phyloP scores from a whole-genome alignment of 2,888 invertebrate species.

The Leptopilina myrica region DNA sequence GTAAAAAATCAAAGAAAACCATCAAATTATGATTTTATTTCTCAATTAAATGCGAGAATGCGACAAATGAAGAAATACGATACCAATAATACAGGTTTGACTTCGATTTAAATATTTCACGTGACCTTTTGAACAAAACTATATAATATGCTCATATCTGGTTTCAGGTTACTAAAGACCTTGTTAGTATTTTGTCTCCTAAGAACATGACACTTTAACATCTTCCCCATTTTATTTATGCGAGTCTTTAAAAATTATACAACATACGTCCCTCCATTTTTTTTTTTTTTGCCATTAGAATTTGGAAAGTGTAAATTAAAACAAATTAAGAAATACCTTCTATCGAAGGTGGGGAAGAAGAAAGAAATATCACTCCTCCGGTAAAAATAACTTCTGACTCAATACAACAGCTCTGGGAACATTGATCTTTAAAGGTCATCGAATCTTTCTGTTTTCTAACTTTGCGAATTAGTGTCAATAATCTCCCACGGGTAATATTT shows the following conservation, averaged over 20 bases:
- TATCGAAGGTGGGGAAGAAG: neutral
- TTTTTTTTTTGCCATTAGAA: neutral
- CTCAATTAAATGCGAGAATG: no score
- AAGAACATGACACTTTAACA: neutral
- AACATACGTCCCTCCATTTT: neutral
- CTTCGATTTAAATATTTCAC: neutral
- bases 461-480: neutral
- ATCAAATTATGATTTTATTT: no score
- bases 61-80: no score
- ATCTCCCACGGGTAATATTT: no score
- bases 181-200: constrained; percentile 31
- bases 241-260: neutral
- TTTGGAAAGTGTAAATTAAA: constrained; percentile 12
- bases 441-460: neutral
- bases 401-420: neutral
- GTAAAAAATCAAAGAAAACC: no score
- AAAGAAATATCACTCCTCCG: neutral
- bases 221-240: neutral
- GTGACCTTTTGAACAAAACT: constrained; percentile 14
- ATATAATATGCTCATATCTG: neutral
- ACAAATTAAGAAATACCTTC: neutral
- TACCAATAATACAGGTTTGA: neutral
- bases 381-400: constrained; percentile 21
- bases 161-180: constrained; percentile 32
- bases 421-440: constrained; percentile 31